Conservation (phyloP, 2,888 invertebrate species). For the Lymantria dispar region DNA sequence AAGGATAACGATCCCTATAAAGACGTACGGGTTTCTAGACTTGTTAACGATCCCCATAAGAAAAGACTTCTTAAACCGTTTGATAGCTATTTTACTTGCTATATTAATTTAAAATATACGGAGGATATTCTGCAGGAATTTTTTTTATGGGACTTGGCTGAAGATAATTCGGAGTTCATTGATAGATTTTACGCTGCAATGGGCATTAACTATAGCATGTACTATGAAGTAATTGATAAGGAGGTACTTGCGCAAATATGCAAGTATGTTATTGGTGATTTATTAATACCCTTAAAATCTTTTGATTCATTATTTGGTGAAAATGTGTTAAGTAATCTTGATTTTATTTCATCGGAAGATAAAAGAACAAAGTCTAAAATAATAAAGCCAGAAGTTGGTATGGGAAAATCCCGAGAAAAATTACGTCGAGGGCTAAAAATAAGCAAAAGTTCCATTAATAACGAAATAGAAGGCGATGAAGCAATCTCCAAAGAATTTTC, state of each 20-base stretch:
- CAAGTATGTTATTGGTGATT: slow-evolving; percentile 72
- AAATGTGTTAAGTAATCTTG: slow-evolving; percentile 55
- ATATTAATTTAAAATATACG: slow-evolving; percentile 72
- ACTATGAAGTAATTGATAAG: slow-evolving; percentile 80
- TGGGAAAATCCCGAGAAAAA: slow-evolving; percentile 54
- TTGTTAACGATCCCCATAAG: slow-evolving; percentile 78
- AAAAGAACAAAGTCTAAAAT: slow-evolving; percentile 63
- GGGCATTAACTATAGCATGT: slow-evolving; percentile 83
- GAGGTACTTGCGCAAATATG: slow-evolving; percentile 76
- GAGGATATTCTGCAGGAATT: slow-evolving; percentile 66
- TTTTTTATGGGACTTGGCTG: slow-evolving; percentile 64
- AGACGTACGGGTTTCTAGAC: slow-evolving; percentile 65
- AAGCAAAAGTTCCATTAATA: slow-evolving; percentile 43
- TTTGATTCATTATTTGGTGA: slow-evolving; percentile 65
- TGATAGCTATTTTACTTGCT: slow-evolving; percentile 82
- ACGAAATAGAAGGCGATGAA: slow-evolving; percentile 51
- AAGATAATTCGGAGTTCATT: slow-evolving; percentile 72
- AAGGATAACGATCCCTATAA: slow-evolving; percentile 61
- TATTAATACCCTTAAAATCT: slow-evolving; percentile 52
- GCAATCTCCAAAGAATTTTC: slow-evolving; percentile 28
- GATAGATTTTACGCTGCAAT: slow-evolving; percentile 82
- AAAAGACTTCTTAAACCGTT: slow-evolving; percentile 54
- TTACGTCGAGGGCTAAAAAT: slow-evolving; percentile 48
- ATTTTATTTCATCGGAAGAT: slow-evolving; percentile 58
- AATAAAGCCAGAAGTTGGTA: slow-evolving; percentile 54